phyloP scores from a whole-genome alignment of 2,888 invertebrate genomes.

The Cosmorhoe ocellata region DNA sequence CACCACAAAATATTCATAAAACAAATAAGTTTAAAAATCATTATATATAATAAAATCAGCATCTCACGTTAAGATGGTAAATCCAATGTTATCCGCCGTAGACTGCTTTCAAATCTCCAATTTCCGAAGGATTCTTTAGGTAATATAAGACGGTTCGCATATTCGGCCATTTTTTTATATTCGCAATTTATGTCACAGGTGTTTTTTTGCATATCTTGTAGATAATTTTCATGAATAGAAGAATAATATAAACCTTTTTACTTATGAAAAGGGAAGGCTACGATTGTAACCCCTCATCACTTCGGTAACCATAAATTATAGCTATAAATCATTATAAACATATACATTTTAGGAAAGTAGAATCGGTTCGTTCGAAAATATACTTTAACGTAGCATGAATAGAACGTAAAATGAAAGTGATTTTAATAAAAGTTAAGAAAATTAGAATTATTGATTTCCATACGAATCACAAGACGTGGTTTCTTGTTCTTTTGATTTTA shows the following conservation, averaged over 20 bases:
- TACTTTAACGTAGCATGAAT: not conserved
- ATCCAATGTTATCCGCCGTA: conserved; percentile 43
- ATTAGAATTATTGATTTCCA: no score
- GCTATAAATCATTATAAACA: no score
- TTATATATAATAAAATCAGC: conserved; percentile 11
- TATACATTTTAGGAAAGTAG: no score
- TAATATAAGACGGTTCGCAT: conserved; percentile 8
- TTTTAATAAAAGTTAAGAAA: no score
- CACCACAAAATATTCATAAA: not conserved
- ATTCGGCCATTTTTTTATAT: conserved; percentile 20
- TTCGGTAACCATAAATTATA: no score
- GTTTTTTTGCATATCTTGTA: no score
- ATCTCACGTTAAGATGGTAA: conserved; percentile 34
- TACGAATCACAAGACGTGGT: no score
- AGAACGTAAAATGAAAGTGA: no score
- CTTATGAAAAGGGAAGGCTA: no score
- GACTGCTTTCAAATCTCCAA: conserved; percentile 44
- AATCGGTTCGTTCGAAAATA: not conserved
- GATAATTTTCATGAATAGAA: not conserved
- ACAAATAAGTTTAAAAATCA: not conserved
- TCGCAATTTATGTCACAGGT: conserved; percentile 20
- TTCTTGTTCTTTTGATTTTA: no score
- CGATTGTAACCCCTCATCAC: no score
- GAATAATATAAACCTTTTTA: no score
- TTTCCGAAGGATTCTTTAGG: conserved; percentile 37